A percentile compares a stretch with the other conserved stretches of the same genome.
Evolutionary conservation across 2,888 invertebrate genomes (phyloP).

Genomic region (Drosophila paranaensis): DNA sequence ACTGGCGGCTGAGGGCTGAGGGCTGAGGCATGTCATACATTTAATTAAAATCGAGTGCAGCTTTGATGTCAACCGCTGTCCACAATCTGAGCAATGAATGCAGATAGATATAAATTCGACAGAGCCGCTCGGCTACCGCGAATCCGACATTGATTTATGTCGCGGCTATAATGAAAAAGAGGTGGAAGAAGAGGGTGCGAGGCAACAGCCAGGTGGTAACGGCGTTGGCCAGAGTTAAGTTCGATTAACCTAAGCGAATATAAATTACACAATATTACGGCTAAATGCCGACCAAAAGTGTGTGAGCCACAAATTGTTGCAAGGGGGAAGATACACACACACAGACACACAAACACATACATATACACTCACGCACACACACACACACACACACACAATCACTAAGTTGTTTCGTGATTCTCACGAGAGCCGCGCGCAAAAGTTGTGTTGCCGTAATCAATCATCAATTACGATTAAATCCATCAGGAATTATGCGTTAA

Average conservation of each 20-base stretch:
- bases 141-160: constrained; percentile 71
- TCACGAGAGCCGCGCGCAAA: constrained; percentile 27
- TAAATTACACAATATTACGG: constrained; percentile 81
- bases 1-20: not conserved
- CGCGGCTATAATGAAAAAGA: constrained; percentile 52
- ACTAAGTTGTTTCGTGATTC: constrained; percentile 5
- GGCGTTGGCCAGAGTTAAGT: constrained; percentile 37
- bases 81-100: constrained; percentile 34
- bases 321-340: not conserved
- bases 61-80: constrained; percentile 65
- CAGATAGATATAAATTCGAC: constrained; percentile 18
- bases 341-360: constrained; percentile 5
- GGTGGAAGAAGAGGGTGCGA: not conserved
- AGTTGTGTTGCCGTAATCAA: constrained; percentile 79
- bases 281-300: constrained; percentile 66
- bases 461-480: constrained; percentile 84
- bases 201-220: constrained; percentile 34
- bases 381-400: not conserved
- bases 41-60: constrained; percentile 73
- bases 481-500: constrained; percentile 84
- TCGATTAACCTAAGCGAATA: constrained; percentile 77
- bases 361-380: constrained; percentile 8
- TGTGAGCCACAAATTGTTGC: constrained; percentile 37
- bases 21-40: constrained; percentile 51
- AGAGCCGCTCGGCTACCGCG: constrained; percentile 6